Conservation (phyloP, 2,113 vertebrate genomes). For the Laticauda laticaudata region DNA sequence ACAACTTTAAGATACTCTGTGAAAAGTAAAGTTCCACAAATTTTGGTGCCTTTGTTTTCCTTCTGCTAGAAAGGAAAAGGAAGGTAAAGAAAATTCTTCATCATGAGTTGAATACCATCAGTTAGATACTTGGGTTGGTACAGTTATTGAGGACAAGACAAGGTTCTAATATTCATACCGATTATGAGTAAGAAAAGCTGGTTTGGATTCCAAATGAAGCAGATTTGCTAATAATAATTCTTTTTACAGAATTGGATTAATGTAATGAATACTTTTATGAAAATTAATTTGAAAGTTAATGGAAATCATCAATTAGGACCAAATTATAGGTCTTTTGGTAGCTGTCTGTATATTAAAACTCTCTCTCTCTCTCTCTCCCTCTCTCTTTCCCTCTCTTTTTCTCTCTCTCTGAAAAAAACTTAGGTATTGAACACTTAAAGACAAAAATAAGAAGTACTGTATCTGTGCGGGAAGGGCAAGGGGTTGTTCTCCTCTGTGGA, state of each 20-base stretch:
- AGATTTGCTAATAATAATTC: neutral
- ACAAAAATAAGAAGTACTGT: slow-evolving; percentile 83
- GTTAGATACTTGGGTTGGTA: neutral
- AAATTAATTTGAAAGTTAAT: neutral
- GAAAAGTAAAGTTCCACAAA: neutral
- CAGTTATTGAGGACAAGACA: neutral
- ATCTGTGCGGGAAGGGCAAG: slow-evolving; percentile 91
- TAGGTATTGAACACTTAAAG: slow-evolving; percentile 87
- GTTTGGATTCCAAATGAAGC: neutral
- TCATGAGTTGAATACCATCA: neutral
- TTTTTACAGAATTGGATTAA: neutral
- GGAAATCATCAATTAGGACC: neutral
- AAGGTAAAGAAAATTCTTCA: neutral
- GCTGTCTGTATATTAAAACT: slow-evolving; percentile 24
- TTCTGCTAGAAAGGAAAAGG: neutral
- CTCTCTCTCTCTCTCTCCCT: accelerated
- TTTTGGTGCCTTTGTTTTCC: neutral
- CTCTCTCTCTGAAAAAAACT: slow-evolving; percentile 35
- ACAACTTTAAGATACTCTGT: neutral
- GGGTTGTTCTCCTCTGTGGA: slow-evolving; percentile 90
- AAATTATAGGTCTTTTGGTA: accelerated
- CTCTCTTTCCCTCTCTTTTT: neutral
- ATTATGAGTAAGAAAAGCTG: neutral
- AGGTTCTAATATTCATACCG: too few species aligned
- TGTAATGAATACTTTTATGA: neutral